Percentiles rank a stretch among this genome's conserved stretches.
Evolutionary conservation across 2,888 invertebrate species (phyloP).

Genomic region (Drosophila anceps): DNA sequence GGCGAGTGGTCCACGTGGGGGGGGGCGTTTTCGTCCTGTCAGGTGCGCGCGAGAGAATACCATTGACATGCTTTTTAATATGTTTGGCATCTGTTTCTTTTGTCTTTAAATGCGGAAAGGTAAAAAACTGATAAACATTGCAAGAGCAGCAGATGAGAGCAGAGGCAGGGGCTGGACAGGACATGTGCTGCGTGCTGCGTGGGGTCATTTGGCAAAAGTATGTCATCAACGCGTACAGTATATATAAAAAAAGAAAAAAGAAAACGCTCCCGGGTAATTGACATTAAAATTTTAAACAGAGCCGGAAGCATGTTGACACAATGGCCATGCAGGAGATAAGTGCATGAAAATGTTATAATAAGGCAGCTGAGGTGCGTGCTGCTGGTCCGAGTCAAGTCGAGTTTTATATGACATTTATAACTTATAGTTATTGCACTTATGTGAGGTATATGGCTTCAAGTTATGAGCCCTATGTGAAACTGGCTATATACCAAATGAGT

Average conservation of each 20-base stretch:
- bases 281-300: constrained; percentile 57
- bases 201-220: constrained; percentile 30
- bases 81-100: constrained; percentile 67
- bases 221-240: constrained; percentile 38
- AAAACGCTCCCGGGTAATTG: constrained; percentile 44
- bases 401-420: background rate
- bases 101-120: constrained; percentile 33
- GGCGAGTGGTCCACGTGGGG: background rate
- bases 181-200: too few relatives aligned
- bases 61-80: constrained; percentile 68
- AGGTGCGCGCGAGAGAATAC: constrained; percentile 37
- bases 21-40: constrained; percentile 8
- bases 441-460: background rate
- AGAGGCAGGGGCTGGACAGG: background rate
- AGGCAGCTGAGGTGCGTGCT: constrained; percentile 1
- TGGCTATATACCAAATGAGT: background rate
- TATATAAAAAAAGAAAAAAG: constrained; percentile 43
- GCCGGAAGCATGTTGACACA: constrained; percentile 26
- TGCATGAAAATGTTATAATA: constrained; percentile 10
- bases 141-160: background rate
- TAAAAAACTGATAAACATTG: constrained; percentile 27
- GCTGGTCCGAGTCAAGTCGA: background rate
- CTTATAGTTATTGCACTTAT: background rate
- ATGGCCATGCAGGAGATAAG: constrained; percentile 11
- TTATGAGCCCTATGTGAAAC: background rate